Evolutionary conservation across 2,113 vertebrate species (phyloP), one percentile per base, ranked within the genome.

Genomic region (Trogon melanurus): DNA sequence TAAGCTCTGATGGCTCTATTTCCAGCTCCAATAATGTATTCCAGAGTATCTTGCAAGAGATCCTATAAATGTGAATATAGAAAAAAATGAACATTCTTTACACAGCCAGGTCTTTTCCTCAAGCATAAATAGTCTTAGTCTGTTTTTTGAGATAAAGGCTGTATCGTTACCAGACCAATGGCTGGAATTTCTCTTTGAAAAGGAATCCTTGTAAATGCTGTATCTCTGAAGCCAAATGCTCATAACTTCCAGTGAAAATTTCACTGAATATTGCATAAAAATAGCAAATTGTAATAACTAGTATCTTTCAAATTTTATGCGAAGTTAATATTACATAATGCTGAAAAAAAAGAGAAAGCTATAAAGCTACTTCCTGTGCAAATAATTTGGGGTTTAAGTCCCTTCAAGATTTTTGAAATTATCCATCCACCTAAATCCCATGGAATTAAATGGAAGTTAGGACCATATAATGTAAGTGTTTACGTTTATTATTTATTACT

Each of bases 71-170:
- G n/a, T 54, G 65, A 61, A 60, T 54, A 47, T 32, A 84, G 82
- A 90, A 90, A 91, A 41, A 93, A 32, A 9, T 15, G 60, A 82
- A 48, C 34, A 10, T 88, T 90, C 73, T 81, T 93, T 73, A 70
- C 48, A 65, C 25, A 62, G 69, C 34, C 85, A 93, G 57, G 80
- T 89, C 90, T 95, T 92, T 94, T 92, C 80, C 88, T 92, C 83
- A 61, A 93, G 50, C 93, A 87, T 94, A 96, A 94, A 94, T 86
- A 94, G 74, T n/a, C 75, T 83, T 60, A 56, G 75, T 57, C 79
- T 96, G 88, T 84, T 89, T 91, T 83, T 66, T 67, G 91, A 83
- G 90, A 94, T 96, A 96, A 96, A 88, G 60, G 20, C 83, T 80
- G 2, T 89, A 96, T 91, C 65, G 2, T 53, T 94, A 73, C 65